Evolutionary conservation across 2,888 invertebrate genomes (phyloP), one percentile per base, ranked within the genome.

Genomic region (Microctonus brassicae): DNA sequence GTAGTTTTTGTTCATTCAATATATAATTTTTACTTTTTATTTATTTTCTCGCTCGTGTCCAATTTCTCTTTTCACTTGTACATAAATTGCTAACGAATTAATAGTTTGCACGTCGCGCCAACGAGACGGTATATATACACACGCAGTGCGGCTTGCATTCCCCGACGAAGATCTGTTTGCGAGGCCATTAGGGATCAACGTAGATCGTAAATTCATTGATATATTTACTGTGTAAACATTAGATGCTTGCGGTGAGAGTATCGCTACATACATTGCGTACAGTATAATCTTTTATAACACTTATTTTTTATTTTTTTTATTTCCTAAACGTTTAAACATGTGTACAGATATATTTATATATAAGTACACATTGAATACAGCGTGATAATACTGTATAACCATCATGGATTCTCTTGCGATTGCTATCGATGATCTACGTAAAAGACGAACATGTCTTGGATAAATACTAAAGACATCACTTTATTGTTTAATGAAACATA

Each of bases 201-300:
- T 57, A 73, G 80, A 81, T 85, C 85, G 84, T 85, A 84, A 85
- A 85, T 85, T 85, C 84, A 85, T 85, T 85, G 85, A 85, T 85
- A 84, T 85, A 85, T 86, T 86, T 85, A 85, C 84, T 82, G 82
- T 83, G 83, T 81, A 85, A 85, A 83, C 83, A 77, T 70, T 76
- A 73, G 58, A 22, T 53, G n/a, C n/a, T n/a, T n/a, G n/a, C n/a
- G n/a, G n/a, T 47, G 34, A 34, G 47, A 63, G 47, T 63, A 47
- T n/a, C n/a, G 26, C 42, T 62, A 42, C 11, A 26, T 62, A 42
- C 11, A 26, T n/a, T 36, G 17, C 42, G 26, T 20, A 13, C 29
- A 58, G 29, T 5, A 24, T 62, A n/a, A 22, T 22, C 26, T 36
- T 36, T 22, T 39, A 42, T 47, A 63, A 47, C 47, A n/a, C 52